Conservation (phyloP, 1,140 invertebrate genomes). For the Bombus balteatus region DNA sequence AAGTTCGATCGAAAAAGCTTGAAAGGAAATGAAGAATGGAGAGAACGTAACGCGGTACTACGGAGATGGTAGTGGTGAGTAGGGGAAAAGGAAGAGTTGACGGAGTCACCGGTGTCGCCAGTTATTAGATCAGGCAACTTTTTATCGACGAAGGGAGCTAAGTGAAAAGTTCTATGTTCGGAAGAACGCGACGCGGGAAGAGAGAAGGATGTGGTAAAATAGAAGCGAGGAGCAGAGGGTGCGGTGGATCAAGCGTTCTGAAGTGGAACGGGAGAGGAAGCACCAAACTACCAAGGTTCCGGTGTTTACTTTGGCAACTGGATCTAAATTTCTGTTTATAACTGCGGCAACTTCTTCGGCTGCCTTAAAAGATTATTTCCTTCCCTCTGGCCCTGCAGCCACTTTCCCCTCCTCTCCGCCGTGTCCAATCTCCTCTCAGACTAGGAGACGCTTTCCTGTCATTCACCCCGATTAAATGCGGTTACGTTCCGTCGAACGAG, state of each 20-base stretch:
- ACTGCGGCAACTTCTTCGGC: conserved; percentile 73
- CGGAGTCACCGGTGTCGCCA: conserved; percentile 64
- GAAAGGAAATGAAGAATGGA: not conserved
- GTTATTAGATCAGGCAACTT: conserved; percentile 78
- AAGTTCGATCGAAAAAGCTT: conserved; percentile 50
- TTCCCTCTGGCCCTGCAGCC: conserved; percentile 24
- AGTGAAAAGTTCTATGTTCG: conserved; percentile 77
- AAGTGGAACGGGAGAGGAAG: conserved; percentile 29
- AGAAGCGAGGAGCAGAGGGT: not conserved
- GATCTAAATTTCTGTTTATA: conserved; percentile 80
- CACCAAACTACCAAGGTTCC: conserved; percentile 44
- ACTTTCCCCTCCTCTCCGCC: not conserved
- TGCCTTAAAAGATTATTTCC: conserved; percentile 77
- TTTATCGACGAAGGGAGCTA: conserved; percentile 74
- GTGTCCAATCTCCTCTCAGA: not conserved
- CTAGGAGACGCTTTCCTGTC: not conserved
- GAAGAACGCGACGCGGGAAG: conserved; percentile 38
- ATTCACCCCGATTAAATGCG: conserved; percentile 19
- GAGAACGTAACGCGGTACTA: not conserved
- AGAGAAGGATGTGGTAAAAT: not conserved
- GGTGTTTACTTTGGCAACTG: conserved; percentile 77
- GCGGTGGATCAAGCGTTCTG: conserved; percentile 38
- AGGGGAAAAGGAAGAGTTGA: not conserved
- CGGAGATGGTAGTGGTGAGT: not conserved
- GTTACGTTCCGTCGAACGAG: not conserved